Conservation (phyloP, 2,888 invertebrate genomes). For the Podotricha telesiphe region DNA sequence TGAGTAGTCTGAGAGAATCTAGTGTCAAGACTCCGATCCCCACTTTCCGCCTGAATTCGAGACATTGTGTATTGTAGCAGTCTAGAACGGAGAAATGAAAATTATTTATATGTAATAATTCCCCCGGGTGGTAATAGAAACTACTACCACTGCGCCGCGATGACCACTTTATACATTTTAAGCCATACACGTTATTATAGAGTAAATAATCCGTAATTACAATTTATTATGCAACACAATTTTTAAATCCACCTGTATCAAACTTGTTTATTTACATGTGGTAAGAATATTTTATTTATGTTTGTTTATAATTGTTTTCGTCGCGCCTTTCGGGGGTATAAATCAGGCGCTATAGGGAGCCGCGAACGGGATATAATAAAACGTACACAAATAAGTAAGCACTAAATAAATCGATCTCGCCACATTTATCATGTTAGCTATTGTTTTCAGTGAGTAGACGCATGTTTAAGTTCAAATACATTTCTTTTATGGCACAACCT, state of each 20-base stretch:
- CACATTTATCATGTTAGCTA: constrained; percentile 66
- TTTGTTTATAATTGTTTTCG: constrained; percentile 50
- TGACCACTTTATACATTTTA: background rate
- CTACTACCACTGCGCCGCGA: too few relatives aligned
- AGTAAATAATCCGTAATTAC: background rate
- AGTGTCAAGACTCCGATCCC: too few relatives aligned
- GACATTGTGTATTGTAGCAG: too few relatives aligned
- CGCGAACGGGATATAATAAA: constrained; percentile 58
- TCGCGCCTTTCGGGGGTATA: constrained; percentile 50
- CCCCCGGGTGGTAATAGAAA: too few relatives aligned
- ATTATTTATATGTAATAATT: too few relatives aligned
- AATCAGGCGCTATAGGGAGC: constrained; percentile 54
- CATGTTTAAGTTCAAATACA: constrained; percentile 31
- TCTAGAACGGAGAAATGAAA: too few relatives aligned
- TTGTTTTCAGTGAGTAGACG: constrained; percentile 55
- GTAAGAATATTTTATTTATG: constrained; percentile 36
- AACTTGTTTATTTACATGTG: constrained; percentile 28
- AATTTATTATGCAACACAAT: background rate
- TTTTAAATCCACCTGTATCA: constrained; percentile 6
- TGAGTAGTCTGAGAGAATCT: too few relatives aligned
- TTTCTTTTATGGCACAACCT: constrained; percentile 11
- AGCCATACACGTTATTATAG: background rate
- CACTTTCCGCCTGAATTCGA: too few relatives aligned
- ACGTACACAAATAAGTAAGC: constrained; percentile 63
- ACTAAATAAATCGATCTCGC: constrained; percentile 60